Percentiles rank a stretch among this genome's conserved stretches.
Conservation (phyloP, 2,113 vertebrate species). For the Apeltes quadracus region DNA sequence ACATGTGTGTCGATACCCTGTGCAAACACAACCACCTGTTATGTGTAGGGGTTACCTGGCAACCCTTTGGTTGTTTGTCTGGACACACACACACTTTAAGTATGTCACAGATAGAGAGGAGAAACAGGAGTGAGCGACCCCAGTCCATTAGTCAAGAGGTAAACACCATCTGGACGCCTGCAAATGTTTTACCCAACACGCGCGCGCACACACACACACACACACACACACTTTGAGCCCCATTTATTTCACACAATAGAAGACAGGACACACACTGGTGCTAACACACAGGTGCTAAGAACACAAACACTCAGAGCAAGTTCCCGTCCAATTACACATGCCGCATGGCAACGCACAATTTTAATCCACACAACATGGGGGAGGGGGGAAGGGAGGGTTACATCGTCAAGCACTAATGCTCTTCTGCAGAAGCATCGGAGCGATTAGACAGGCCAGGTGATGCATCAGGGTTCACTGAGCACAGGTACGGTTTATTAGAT, state of each 20-base stretch:
- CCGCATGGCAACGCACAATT: not conserved
- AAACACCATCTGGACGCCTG: conserved; percentile 73
- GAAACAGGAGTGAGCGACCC: conserved; percentile 2
- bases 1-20: not conserved
- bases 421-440: not conserved
- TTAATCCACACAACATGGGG: not conserved
- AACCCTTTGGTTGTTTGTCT: conserved; percentile 1
- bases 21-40: conserved; percentile 8
- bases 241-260: conserved; percentile 20
- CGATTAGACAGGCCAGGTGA: not conserved
- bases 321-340: conserved; percentile 2
- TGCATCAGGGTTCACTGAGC: not conserved
- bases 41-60: conserved; percentile 31
- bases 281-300: conserved; percentile 14
- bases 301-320: not conserved
- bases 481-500: not conserved
- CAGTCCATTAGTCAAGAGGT: conserved; percentile 48
- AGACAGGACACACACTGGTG: not conserved
- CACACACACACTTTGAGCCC: conserved; percentile 4
- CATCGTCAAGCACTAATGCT: not conserved
- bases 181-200: conserved; percentile 33
- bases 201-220: conserved; percentile 25
- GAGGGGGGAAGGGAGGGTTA: not conserved
- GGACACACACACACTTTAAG: conserved; percentile 19
- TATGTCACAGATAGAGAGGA: conserved; percentile 16